phyloP scores from a whole-genome alignment of 2,113 vertebrate species.

The Pagrus major region DNA sequence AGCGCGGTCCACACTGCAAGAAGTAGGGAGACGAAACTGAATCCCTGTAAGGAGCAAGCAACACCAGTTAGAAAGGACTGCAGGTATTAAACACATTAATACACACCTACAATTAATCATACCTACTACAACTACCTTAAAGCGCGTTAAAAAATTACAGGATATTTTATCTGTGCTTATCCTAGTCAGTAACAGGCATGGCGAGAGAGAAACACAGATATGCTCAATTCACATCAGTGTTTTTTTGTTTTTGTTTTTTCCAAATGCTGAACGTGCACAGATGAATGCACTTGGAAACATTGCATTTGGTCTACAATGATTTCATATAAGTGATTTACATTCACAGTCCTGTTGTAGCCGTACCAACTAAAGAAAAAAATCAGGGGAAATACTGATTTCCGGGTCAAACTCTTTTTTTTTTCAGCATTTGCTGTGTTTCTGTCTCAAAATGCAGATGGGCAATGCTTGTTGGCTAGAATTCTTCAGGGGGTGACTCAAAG shows the following conservation, averaged over 20 bases:
- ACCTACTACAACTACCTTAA: slow-evolving; percentile 39
- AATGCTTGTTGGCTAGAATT: slow-evolving; percentile 38
- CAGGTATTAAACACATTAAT: slow-evolving; percentile 29
- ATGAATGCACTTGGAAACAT: background rate
- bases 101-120: slow-evolving; percentile 30
- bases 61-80: slow-evolving; percentile 65
- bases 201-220: slow-evolving; percentile 66
- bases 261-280: background rate
- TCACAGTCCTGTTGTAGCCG: background rate
- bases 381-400: background rate
- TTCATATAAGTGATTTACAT: background rate
- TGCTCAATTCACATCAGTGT: slow-evolving; percentile 9
- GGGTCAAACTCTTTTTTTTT: slow-evolving; percentile 9
- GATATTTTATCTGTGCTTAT: slow-evolving; percentile 3
- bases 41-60: slow-evolving; percentile 84
- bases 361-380: too few species aligned
- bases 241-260: background rate
- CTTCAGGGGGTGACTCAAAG: background rate
- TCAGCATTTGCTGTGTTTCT: slow-evolving; percentile 69
- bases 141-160: slow-evolving; percentile 12
- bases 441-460: slow-evolving; percentile 53
- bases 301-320: background rate
- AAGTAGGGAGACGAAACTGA: slow-evolving; percentile 88
- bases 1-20: slow-evolving; percentile 84
- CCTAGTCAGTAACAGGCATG: background rate